Evolutionary conservation across 2,888 invertebrate genomes (phyloP).

Genomic region (Apomyelois bistriatella): DNA sequence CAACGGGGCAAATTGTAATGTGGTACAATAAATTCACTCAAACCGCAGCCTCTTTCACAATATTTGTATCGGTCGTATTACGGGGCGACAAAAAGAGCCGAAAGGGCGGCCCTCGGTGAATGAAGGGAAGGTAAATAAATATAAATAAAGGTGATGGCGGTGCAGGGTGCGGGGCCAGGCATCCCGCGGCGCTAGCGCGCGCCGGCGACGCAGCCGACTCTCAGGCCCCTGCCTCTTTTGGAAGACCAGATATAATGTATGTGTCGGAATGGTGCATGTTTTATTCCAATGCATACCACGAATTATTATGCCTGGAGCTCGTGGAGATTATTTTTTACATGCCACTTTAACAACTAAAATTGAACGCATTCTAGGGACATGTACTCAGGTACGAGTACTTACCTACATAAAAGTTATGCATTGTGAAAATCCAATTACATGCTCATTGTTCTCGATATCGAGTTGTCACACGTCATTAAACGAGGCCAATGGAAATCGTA

Average conservation of each 20-base stretch:
- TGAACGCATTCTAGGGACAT: conserved; percentile 2
- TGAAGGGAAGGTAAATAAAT: conserved; percentile 80
- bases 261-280: conserved; percentile 20
- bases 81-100: conserved; percentile 75
- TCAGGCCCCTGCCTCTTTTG: conserved; percentile 18
- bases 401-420: conserved; percentile 40
- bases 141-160: conserved; percentile 75
- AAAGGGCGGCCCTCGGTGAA: conserved; percentile 77
- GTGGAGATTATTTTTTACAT: not conserved
- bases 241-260: conserved; percentile 17
- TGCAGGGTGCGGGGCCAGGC: conserved; percentile 37
- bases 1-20: conserved; percentile 57
- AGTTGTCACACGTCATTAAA: conserved; percentile 73
- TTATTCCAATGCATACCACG: conserved; percentile 13
- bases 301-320: conserved; percentile 1
- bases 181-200: conserved; percentile 55
- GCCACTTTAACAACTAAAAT: conserved; percentile 8
- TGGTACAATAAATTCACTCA: conserved; percentile 74
- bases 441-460: conserved; percentile 61
- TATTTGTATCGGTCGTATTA: conserved; percentile 75
- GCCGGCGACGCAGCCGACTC: conserved; percentile 19
- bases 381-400: too few relatives aligned
- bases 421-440: conserved; percentile 70
- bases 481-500: conserved; percentile 72
- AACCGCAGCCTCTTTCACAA: conserved; percentile 78